Evolutionary conservation across 1,140 invertebrate genomes (phyloP).

Genomic region (Drosophila sturtevanti): DNA sequence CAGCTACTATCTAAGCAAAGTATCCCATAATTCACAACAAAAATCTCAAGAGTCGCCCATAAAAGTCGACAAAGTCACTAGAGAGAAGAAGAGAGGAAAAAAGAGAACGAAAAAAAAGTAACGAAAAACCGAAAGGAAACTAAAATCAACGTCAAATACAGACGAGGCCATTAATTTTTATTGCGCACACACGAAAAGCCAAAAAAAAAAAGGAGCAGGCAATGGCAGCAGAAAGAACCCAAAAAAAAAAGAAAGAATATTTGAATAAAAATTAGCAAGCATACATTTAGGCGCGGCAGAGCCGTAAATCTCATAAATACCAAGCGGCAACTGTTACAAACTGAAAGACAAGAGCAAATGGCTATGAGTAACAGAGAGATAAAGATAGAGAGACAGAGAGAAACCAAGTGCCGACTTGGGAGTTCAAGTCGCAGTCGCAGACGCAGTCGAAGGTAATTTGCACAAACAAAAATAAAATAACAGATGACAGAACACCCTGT

Average conservation of each 20-base stretch:
- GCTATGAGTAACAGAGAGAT: background rate
- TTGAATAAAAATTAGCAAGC: conserved; percentile 63
- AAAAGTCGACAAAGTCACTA: conserved; percentile 6
- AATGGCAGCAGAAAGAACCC: background rate
- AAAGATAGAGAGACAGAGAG: background rate
- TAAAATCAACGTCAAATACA: conserved; percentile 62
- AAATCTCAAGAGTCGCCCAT: conserved; percentile 3
- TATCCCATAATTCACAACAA: conserved; percentile 2
- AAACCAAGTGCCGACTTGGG: background rate
- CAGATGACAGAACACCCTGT: conserved; percentile 32
- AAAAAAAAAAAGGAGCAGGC: background rate
- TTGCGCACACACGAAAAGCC: conserved; percentile 42
- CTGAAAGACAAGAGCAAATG: conserved; percentile 11
- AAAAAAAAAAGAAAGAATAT: conserved; percentile 27
- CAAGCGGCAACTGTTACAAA: conserved; percentile 58
- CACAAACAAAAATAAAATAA: conserved; percentile 7
- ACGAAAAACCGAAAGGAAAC: conserved; percentile 34
- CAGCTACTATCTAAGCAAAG: conserved; percentile 3
- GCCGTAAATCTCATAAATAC: conserved; percentile 53
- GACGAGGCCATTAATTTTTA: conserved; percentile 60
- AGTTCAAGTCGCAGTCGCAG: background rate
- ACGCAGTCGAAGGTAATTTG: conserved; percentile 36
- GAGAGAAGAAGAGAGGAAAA: background rate
- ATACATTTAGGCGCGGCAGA: conserved; percentile 51
- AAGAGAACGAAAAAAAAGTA: background rate